Evolutionary conservation across 2,797 vertebrate genomes (phyloP).

Genomic region (Myotis daubentonii): DNA sequence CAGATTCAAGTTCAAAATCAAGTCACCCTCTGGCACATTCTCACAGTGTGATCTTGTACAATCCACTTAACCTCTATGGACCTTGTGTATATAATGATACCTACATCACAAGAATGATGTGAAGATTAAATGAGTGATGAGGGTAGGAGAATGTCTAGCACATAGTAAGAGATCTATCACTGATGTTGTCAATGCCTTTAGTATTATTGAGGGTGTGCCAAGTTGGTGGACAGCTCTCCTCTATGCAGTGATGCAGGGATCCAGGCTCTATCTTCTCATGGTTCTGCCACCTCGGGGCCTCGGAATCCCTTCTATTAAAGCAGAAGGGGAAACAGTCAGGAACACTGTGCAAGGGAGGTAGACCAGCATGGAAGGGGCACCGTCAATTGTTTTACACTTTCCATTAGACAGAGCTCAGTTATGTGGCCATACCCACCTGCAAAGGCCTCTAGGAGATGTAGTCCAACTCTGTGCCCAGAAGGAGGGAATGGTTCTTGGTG

Average conservation of each 20-base stretch:
- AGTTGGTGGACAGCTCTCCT: background rate
- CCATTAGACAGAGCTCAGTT: background rate
- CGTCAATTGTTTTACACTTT: background rate
- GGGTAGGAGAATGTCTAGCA: background rate
- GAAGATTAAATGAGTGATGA: background rate
- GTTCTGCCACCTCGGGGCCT: background rate
- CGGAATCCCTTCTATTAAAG: background rate
- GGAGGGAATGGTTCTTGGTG: background rate
- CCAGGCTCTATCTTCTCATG: background rate
- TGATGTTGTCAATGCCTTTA: background rate
- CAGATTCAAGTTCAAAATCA: background rate
- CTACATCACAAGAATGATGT: background rate
- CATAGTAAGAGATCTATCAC: background rate
- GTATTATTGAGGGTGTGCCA: background rate
- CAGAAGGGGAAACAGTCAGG: background rate
- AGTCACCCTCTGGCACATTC: background rate
- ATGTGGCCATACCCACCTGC: background rate
- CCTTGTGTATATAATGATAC: background rate
- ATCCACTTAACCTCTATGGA: background rate
- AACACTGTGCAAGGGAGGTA: background rate
- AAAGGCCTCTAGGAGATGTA: background rate
- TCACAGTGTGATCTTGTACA: background rate
- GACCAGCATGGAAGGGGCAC: background rate
- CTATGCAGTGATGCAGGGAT: background rate
- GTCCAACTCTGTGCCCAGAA: background rate